Base-by-base conservation (phyloP, 92 coral and sea anemone species). In the Ricordea florida region DNA sequence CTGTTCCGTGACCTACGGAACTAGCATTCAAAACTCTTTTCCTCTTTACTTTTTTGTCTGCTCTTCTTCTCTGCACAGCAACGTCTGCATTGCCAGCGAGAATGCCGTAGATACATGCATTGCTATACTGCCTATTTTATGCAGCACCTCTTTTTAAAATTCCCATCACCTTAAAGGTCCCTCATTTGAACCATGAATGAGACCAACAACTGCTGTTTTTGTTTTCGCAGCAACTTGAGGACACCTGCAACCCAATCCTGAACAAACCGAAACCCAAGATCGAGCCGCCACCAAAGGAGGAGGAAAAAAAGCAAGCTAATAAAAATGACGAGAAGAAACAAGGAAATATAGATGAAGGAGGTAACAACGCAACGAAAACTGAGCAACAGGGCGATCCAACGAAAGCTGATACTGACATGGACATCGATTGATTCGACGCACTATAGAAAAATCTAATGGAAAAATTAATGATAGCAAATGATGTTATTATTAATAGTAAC, bases 251-350 rank as follows among this genome's bases (percentile, higher is more conserved):
- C 67, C 80, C 97, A 14, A 83, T 96, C 32, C 38, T 96, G 16
- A 89, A 86, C 85, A 92, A 87, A 50, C 96, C 98, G 6, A 94
- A 94, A 62, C 94, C 93, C n/a, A 91, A 83, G 68, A 81, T 53
- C 42, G 93, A 93, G 14, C 93, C 93, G n/a, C 97, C 96, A 3
- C 92, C 93, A 25, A 89, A 94, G 49, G 97, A 91, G 4, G 97
- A 93, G 63, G 86, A 80, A 78, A 87, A 92, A 64, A 79, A 78
- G 5, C 79, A 83, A 47, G 79, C 76, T 4, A 40, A 63, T 9
- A 69, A 37, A 13, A 69, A 36, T 3, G 86, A 78, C 17, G 66
- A 79, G 62, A 84, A 53, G 22, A 62, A 66, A 3, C 86, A 45
- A 41, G 91, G 80, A 24, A 65, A 78, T 29, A 89, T 72, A 83